Base-by-base conservation (phyloP, 2,113 vertebrate species). In the Spermophilus dauricus region DNA sequence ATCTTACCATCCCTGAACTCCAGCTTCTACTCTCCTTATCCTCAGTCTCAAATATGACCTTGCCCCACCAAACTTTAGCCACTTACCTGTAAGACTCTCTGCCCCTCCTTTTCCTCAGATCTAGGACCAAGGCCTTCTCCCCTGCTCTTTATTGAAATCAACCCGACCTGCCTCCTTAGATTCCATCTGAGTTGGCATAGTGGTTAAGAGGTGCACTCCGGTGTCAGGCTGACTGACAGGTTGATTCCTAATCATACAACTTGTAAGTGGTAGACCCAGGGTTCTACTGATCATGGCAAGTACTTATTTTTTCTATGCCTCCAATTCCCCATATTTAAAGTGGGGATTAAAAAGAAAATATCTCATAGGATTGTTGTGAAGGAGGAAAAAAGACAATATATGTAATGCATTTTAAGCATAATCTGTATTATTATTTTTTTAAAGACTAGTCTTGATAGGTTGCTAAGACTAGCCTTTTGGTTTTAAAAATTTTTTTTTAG, bases 261-360 rank as follows among this genome's bases (percentile, higher is more conserved):
- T 94, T 96, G 73, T 2, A 61, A 77, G 6, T 78, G 42, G 61
- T 26, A 63, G 61, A 63, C 7, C 61, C 24, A 28, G 61, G 24
- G 26, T 63, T 63, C 61, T 28, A 63, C 24, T 94, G 89, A 89
- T 51, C 53, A 58, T 10, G 58, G 28, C 45, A 89, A 86, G 76
- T 26, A 72, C 32, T 80, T 87, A 67, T 85, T 48, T 65, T 93
- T 90, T 76, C 37, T 89, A 65, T 80, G 53, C 11, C 48, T 93
- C 56, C 39, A 18, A 72, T 95, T 92, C 42, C 32, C 18, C 20
- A 48, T 61, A 63, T 80, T 88, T 81, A 80, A 88, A 94, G 93
- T 32, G 24, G 34, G 9, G 24, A 77, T 78, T 63, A 61, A 81
- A 87, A 95, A 93, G 34, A 78, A 61, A 84, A 67, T 86, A 70